Evolutionary conservation across 30 jellyfish, hydroid and myxozoan genomes (phyloP).

Genomic region (Hydractinia symbiolongicarpus): DNA sequence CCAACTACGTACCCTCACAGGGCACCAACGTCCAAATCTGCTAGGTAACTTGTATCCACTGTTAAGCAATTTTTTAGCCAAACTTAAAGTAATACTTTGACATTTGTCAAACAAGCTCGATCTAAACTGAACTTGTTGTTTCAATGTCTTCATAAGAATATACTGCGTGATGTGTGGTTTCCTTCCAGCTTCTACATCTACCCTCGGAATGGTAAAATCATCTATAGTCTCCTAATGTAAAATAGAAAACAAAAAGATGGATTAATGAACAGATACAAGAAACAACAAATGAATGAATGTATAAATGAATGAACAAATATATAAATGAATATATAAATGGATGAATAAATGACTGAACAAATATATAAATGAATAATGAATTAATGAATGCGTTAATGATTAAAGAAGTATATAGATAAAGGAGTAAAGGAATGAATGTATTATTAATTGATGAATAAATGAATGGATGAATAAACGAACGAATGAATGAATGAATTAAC

Average conservation of each 20-base stretch:
- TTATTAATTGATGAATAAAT: too few species aligned
- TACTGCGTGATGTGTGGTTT: slow-evolving; percentile 70
- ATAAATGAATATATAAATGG: too few species aligned
- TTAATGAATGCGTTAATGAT: too few species aligned
- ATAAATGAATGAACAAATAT: too few species aligned
- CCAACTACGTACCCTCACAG: slow-evolving; percentile 68
- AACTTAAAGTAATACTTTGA: slow-evolving; percentile 43
- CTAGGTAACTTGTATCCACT: slow-evolving; percentile 76
- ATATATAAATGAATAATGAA: too few species aligned
- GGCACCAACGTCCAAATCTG: slow-evolving; percentile 92
- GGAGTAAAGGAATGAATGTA: too few species aligned
- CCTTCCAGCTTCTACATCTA: slow-evolving; percentile 74
- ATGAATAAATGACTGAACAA: too few species aligned
- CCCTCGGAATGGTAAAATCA: slow-evolving; percentile 59
- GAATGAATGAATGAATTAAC: too few species aligned
- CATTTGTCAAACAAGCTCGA: slow-evolving; percentile 71
- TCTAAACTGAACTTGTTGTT: slow-evolving; percentile 64
- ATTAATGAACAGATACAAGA: not conserved
- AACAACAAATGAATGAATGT: too few species aligned
- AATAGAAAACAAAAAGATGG: not conserved
- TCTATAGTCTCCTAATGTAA: slow-evolving; percentile 64
- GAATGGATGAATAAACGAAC: too few species aligned
- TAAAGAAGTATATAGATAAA: too few species aligned
- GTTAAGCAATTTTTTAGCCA: slow-evolving; percentile 56
- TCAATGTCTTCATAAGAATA: slow-evolving; percentile 45